phyloP scores from a whole-genome alignment of 1,140 invertebrate species.

The Pentalonia nigronervosa region DNA sequence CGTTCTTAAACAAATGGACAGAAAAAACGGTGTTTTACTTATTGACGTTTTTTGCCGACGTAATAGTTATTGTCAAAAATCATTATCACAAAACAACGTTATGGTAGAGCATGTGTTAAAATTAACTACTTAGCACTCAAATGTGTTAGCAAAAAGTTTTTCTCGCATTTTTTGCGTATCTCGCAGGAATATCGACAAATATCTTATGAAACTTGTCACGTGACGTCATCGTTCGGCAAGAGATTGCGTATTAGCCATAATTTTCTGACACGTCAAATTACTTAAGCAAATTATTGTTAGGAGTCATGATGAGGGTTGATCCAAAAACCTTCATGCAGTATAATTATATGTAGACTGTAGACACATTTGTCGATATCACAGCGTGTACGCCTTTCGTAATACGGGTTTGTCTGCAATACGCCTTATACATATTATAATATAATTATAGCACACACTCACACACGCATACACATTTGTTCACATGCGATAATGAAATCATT shows the following conservation, averaged over 20 bases:
- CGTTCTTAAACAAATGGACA: neutral
- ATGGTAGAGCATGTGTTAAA: neutral
- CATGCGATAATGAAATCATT: neutral
- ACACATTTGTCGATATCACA: conserved; percentile 10
- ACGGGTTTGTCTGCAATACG: neutral
- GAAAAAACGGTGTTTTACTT: neutral
- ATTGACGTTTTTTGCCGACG: neutral
- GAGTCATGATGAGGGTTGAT: neutral
- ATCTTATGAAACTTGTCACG: neutral
- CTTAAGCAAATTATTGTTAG: neutral
- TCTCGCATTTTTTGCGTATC: neutral
- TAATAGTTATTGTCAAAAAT: neutral
- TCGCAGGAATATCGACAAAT: neutral
- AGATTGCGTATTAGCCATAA: neutral
- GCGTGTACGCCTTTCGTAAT: neutral
- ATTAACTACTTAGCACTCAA: neutral
- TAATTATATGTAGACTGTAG: neutral
- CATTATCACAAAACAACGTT: neutral
- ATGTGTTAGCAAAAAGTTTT: neutral
- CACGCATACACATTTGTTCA: neutral
- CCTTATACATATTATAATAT: neutral
- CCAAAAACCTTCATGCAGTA: neutral
- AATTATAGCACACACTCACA: neutral
- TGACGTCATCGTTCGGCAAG: neutral
- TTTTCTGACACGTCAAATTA: conserved; percentile 1